phyloP scores from a whole-genome alignment of 1,140 invertebrate species.

The Drosophila virilis region DNA sequence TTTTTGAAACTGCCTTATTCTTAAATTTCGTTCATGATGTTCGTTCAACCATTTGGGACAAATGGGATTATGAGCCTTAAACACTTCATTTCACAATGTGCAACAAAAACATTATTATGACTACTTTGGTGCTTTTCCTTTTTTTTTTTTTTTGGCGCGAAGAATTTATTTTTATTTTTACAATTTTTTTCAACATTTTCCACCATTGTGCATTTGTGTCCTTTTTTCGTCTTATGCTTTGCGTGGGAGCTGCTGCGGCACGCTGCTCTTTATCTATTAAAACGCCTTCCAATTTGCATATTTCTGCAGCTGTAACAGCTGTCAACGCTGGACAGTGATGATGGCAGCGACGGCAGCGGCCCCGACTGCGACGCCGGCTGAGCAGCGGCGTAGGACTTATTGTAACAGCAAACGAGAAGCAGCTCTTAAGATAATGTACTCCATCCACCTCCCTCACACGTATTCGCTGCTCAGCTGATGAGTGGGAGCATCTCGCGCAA shows the following conservation, averaged over 20 bases:
- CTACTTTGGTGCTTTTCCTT: slow-evolving; percentile 57
- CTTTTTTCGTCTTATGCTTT: slow-evolving; percentile 76
- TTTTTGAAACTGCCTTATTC: neutral
- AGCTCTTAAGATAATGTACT: slow-evolving; percentile 71
- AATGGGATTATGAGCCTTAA: slow-evolving; percentile 76
- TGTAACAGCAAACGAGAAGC: slow-evolving; percentile 53
- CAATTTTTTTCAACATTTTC: slow-evolving; percentile 54
- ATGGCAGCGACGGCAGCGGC: slow-evolving; percentile 5
- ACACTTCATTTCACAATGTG: slow-evolving; percentile 74
- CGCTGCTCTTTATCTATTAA: slow-evolving; percentile 81
- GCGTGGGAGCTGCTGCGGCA: slow-evolving; percentile 49
- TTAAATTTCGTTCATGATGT: slow-evolving; percentile 14
- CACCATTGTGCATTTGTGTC: slow-evolving; percentile 61
- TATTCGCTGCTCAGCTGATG: slow-evolving; percentile 34
- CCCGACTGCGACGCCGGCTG: slow-evolving; percentile 19
- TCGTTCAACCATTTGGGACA: slow-evolving; percentile 47
- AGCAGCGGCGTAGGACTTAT: slow-evolving; percentile 61
- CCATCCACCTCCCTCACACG: slow-evolving; percentile 8
- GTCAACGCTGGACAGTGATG: slow-evolving; percentile 69
- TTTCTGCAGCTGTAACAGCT: slow-evolving; percentile 81
- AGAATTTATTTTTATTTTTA: slow-evolving; percentile 18
- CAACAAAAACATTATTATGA: slow-evolving; percentile 75
- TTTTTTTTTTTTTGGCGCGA: neutral
- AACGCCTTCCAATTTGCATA: slow-evolving; percentile 82
- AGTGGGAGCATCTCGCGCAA: slow-evolving; percentile 54